Evolutionary conservation across 2,888 invertebrate genomes (phyloP).

Genomic region (Lomographa bimaculata): DNA sequence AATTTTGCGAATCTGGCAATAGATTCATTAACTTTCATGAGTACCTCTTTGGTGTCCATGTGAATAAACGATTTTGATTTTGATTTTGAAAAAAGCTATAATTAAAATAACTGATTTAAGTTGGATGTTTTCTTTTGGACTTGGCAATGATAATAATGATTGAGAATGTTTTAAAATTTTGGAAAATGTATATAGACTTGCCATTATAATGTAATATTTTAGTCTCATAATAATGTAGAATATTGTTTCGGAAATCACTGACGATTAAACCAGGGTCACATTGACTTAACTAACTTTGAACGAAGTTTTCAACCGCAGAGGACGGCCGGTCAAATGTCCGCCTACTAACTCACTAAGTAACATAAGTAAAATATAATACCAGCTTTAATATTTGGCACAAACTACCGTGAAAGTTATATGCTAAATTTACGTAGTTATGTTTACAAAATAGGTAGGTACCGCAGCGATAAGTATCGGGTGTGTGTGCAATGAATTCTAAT

Average conservation of each 20-base stretch:
- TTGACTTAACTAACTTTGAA: constrained; percentile 29
- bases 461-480: constrained; percentile 47
- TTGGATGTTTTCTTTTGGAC: too few relatives aligned
- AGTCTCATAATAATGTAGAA: constrained; percentile 26
- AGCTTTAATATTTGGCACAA: constrained; percentile 32
- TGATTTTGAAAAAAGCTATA: too few relatives aligned
- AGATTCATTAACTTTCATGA: too few relatives aligned
- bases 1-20: too few relatives aligned
- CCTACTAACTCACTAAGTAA: constrained; percentile 13
- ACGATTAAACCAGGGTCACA: constrained; percentile 22
- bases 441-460: constrained; percentile 42
- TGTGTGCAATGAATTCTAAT: constrained; percentile 57
- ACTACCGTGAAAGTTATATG: constrained; percentile 27
- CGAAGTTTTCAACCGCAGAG: constrained; percentile 32
- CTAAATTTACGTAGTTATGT: constrained; percentile 41
- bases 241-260: constrained; percentile 19
- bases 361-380: constrained; percentile 16
- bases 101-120: too few relatives aligned
- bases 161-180: too few relatives aligned
- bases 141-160: too few relatives aligned
- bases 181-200: too few relatives aligned
- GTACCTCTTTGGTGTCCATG: too few relatives aligned
- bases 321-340: constrained; percentile 20
- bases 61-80: too few relatives aligned
- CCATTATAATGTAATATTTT: too few relatives aligned